Base-by-base conservation (phyloP, 2,888 invertebrate genomes). In the Ryuthela nishihirai region DNA sequence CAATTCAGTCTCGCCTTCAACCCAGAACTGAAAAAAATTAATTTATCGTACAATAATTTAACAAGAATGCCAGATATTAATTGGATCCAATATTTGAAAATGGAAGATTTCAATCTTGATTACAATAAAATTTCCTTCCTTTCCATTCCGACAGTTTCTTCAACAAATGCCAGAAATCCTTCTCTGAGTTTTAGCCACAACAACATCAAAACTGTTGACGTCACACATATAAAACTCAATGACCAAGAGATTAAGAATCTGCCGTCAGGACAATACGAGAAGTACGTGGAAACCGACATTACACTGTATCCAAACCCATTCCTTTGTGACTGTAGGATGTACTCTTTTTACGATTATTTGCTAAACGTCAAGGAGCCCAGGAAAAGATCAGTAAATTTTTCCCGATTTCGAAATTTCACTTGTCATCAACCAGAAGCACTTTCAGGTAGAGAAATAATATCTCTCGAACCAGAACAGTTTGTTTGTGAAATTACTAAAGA, bases 11-110 rank as follows among this genome's bases (percentile, higher is more conserved):
- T 80, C 53, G 83, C 83, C 71, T 26, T 43, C 2, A 82, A 86
- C 69, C 80, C 83, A 47, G 81, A 83, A 71, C 76, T 89, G 40
- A 81, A 83, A 68, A 81, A 83, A 66, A 75, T 91, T 56, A 83
- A 88, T 74, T 73, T 90, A 56, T 81, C 84, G 66, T 74, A 78
- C 64, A 79, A 81, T 59, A 79, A 79, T 62, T 76, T 88, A 68
- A 80, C 81, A 48, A 78, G 78, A 64, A 77, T 89, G 47, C 80
- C 85, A 64, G 80, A 81, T 53, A 53, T 67, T 21, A 47, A 65
- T 23, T 68, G 64, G 62, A 45, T 32, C 29, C 42, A 61, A 12
- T 58, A 66, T 41, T 42, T 65, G 20, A 48, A 62, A 25, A 23
- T 68, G 12, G 48, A 62, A 17, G 54, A 47, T 23, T 34, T 68